Percentiles rank a stretch among this genome's conserved stretches.
Conservation (phyloP, 2,113 vertebrate genomes). For the Plestiodon gilberti region DNA sequence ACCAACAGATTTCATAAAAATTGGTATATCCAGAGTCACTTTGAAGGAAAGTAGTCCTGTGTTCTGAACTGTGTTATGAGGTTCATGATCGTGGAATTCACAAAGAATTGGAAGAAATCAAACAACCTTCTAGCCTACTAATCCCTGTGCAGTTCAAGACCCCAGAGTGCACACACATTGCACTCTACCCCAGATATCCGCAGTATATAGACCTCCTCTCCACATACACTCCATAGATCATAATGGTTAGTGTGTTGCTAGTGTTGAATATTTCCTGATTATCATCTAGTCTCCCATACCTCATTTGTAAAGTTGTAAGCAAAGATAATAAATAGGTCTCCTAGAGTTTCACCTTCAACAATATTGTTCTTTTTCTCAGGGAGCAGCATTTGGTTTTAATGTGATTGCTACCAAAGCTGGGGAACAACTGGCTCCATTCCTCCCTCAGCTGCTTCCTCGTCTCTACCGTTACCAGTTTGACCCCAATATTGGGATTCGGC, state of each 20-base stretch:
- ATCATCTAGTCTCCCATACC: background rate
- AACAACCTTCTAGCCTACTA: background rate
- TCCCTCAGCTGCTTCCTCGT: constrained; percentile 92
- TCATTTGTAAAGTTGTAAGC: background rate
- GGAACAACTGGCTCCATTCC: constrained; percentile 92
- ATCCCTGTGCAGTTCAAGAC: background rate
- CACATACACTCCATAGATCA: background rate
- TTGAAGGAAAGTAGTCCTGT: background rate
- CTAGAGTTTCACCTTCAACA: background rate
- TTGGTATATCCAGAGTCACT: background rate
- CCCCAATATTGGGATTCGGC: constrained; percentile 93
- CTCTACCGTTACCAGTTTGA: constrained; percentile 99
- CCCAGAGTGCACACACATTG: background rate
- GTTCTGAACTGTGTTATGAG: background rate
- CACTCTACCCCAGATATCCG: background rate
- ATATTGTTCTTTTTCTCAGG: constrained; percentile 73
- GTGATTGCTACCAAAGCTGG: constrained; percentile 94
- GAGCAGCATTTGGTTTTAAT: constrained; percentile 97
- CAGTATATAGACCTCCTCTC: background rate
- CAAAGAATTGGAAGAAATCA: background rate
- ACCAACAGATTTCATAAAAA: background rate
- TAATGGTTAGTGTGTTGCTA: background rate
- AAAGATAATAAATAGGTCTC: background rate
- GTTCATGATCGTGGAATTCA: background rate
- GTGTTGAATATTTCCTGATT: background rate